Evolutionary conservation across 2,888 invertebrate species (phyloP).

Genomic region (Parelbella ahira): DNA sequence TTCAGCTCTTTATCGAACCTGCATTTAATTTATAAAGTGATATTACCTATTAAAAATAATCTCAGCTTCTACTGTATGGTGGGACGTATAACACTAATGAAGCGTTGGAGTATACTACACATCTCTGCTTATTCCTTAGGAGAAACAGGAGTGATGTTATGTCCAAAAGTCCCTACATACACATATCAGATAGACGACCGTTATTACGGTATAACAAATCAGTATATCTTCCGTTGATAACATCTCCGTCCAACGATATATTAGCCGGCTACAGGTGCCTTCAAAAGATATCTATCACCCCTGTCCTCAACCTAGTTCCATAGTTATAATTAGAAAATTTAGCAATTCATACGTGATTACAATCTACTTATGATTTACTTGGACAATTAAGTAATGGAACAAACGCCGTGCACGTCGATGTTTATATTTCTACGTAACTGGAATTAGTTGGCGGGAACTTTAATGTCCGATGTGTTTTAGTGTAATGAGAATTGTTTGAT

Average conservation of each 20-base stretch:
- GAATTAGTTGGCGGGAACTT: slow-evolving; percentile 41
- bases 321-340: slow-evolving; percentile 62
- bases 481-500: slow-evolving; percentile 78
- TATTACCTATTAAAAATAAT: no score
- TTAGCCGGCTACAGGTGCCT: slow-evolving; percentile 30
- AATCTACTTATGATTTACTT: slow-evolving; percentile 49
- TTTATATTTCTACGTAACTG: slow-evolving; percentile 32
- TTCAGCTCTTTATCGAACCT: slow-evolving; percentile 35
- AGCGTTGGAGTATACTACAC: no score
- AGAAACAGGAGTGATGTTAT: no score
- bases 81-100: no score
- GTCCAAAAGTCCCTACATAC: no score
- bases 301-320: slow-evolving; percentile 37
- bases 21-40: no score
- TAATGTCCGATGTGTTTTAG: slow-evolving; percentile 62
- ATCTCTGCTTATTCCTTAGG: no score
- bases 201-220: slow-evolving; percentile 16
- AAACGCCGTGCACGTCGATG: slow-evolving; percentile 26
- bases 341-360: slow-evolving; percentile 67
- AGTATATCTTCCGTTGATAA: slow-evolving; percentile 24
- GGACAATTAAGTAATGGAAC: slow-evolving; percentile 34
- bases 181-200: no score
- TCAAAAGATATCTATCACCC: slow-evolving; percentile 43
- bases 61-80: no score
- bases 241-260: slow-evolving; percentile 33